Evolutionary conservation across 2,113 vertebrate genomes (phyloP).

Genomic region (Platichthys flesus): DNA sequence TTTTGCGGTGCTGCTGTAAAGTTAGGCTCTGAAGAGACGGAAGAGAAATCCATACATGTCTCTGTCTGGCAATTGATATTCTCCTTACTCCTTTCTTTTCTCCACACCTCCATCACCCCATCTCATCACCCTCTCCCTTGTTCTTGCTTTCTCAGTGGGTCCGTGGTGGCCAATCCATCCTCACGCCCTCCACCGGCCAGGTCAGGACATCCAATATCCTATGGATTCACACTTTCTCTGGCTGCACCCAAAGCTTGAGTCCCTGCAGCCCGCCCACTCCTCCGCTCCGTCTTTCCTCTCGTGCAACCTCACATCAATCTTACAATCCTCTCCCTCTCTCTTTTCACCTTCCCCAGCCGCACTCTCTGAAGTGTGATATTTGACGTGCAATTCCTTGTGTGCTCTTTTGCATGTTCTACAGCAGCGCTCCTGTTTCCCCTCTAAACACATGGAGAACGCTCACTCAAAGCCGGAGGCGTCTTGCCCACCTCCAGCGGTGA

Average conservation of each 20-base stretch:
- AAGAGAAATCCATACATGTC: constrained; percentile 83
- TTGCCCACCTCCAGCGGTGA: constrained; percentile 43
- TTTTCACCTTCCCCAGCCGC: constrained; percentile 38
- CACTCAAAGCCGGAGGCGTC: constrained; percentile 46
- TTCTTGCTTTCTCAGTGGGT: constrained; percentile 65
- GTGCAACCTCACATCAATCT: constrained; percentile 53
- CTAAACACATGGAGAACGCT: constrained; percentile 60
- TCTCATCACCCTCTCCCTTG: constrained; percentile 62
- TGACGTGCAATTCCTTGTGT: constrained; percentile 34
- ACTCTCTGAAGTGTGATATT: constrained; percentile 29
- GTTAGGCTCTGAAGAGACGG: constrained; percentile 78
- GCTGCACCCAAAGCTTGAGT: constrained; percentile 42
- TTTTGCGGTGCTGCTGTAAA: constrained; percentile 74
- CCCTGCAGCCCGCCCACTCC: constrained; percentile 43
- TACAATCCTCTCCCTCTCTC: constrained; percentile 19
- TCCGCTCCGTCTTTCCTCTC: constrained; percentile 40
- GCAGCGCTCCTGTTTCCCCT: constrained; percentile 46
- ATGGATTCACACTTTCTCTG: constrained; percentile 76
- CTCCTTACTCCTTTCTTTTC: constrained; percentile 75
- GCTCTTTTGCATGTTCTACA: constrained; percentile 39
- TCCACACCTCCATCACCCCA: constrained; percentile 72
- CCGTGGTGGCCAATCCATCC: constrained; percentile 84
- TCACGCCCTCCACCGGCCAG: constrained; percentile 79
- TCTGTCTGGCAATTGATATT: constrained; percentile 82
- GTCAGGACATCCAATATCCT: constrained; percentile 84